A percentile compares a stretch with the other conserved stretches of the same genome.
phyloP scores from a whole-genome alignment of 2,888 invertebrate species.

The Himalopsyche kuldschensis region DNA sequence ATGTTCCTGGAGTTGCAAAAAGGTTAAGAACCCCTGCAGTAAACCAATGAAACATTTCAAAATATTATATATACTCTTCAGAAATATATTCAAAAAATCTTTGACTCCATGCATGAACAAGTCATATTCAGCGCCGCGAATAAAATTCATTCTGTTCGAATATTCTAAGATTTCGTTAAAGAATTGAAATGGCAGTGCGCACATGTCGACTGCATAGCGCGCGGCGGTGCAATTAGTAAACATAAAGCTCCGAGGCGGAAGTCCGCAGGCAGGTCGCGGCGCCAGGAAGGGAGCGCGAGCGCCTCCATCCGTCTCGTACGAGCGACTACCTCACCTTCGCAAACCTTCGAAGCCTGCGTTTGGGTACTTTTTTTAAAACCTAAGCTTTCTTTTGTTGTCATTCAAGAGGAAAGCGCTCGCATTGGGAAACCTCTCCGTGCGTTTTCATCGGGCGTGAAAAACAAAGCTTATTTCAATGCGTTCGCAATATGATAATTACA shows the following conservation, averaged over 20 bases:
- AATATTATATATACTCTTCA: neutral
- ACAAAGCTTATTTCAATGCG: too few species aligned
- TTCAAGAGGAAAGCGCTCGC: too few species aligned
- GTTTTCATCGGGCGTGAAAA: too few species aligned
- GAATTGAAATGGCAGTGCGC: neutral
- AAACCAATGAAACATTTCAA: too few species aligned
- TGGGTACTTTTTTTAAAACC: neutral
- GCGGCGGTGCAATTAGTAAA: constrained; percentile 35
- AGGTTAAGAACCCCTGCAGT: too few species aligned
- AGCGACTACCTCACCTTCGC: neutral
- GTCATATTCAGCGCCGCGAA: neutral
- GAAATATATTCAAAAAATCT: neutral
- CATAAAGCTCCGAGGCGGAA: constrained; percentile 31
- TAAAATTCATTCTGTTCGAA: neutral
- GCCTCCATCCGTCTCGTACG: constrained; percentile 5
- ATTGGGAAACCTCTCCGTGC: too few species aligned
- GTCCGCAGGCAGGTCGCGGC: constrained; percentile 30
- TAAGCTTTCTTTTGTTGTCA: neutral
- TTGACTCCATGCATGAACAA: neutral
- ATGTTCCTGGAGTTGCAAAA: too few species aligned
- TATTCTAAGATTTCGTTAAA: neutral
- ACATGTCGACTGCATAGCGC: neutral
- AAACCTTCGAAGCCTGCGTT: neutral
- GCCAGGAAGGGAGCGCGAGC: constrained; percentile 7
- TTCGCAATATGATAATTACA: too few species aligned